Conservation (phyloP, 2,113 vertebrate species). For the Protobothrops mucrosquamatus region DNA sequence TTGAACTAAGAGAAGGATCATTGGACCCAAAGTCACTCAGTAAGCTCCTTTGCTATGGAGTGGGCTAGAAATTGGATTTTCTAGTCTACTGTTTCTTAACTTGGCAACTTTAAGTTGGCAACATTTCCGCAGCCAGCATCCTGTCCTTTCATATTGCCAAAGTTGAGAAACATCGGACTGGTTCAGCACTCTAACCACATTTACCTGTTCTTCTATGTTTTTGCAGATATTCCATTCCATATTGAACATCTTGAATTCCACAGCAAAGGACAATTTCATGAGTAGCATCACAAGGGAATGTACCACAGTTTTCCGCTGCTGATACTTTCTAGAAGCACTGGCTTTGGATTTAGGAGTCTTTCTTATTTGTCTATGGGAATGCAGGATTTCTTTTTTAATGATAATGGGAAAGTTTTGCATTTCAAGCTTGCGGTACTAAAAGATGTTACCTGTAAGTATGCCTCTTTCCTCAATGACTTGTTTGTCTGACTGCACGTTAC, state of each 20-base stretch:
- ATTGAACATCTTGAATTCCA: background rate
- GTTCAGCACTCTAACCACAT: background rate
- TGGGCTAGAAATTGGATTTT: background rate
- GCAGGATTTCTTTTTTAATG: background rate
- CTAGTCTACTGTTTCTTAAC: background rate
- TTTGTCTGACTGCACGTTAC: background rate
- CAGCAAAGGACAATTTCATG: background rate
- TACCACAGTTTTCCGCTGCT: background rate
- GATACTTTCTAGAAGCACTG: background rate
- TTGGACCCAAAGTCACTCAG: background rate
- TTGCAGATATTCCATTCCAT: background rate
- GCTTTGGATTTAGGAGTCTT: background rate
- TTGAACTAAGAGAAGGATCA: background rate
- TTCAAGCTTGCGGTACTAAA: background rate
- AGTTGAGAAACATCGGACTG: background rate
- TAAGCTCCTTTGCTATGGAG: background rate
- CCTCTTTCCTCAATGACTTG: background rate
- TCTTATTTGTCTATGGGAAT: background rate
- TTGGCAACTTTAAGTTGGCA: background rate
- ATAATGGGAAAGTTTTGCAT: background rate
- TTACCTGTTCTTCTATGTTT: background rate
- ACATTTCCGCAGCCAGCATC: background rate
- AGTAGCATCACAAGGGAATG: background rate
- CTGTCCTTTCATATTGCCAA: background rate
- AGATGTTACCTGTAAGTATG: background rate